These are phyloP conservation scores for Drosophila repletoides DNA, from an alignment of 1,140 invertebrate genomes.

Conservation along the genomic window DNA sequence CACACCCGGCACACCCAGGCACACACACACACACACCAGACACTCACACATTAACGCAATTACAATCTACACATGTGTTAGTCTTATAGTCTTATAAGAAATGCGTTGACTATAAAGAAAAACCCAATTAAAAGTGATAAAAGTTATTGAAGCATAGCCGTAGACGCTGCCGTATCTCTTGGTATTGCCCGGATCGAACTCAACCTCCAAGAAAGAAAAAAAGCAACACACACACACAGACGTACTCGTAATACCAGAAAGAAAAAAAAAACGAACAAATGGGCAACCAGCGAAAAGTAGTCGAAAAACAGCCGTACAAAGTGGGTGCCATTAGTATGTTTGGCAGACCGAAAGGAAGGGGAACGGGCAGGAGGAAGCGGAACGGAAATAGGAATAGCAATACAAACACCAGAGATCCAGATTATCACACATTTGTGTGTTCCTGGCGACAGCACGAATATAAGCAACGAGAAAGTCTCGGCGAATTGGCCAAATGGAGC, in stretches of 20 bases:
- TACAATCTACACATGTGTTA: constrained; percentile 74
- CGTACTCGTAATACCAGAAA: constrained; percentile 4
- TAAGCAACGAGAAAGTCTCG: constrained; percentile 1
- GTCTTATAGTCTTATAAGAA: constrained; percentile 53
- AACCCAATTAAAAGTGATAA: constrained; percentile 81
- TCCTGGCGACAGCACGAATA: constrained; percentile 20
- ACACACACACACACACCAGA: constrained; percentile 5
- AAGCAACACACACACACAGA: constrained; percentile 19
- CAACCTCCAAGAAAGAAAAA: neutral
- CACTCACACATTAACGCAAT: constrained; percentile 64
- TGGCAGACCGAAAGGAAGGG: neutral
- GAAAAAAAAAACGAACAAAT: constrained; percentile 53
- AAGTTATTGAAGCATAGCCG: constrained; percentile 71
- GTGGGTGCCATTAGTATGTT: constrained; percentile 69
- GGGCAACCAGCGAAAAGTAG: constrained; percentile 33
- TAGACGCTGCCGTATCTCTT: neutral
- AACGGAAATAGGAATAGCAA: constrained; percentile 8
- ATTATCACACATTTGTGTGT: constrained; percentile 67
- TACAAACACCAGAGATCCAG: constrained; percentile 39
- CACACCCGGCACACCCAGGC: constrained; percentile 28
- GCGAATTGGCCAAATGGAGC: constrained; percentile 21
- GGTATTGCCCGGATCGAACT: neutral
- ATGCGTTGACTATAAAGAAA: constrained; percentile 78
- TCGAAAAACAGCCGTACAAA: constrained; percentile 61
- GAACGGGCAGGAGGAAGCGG: neutral